Percentiles rank a stretch among this genome's conserved stretches.
Evolutionary conservation across 1,140 invertebrate species (phyloP).

Genomic region (Macrobrachium rosenbergii): DNA sequence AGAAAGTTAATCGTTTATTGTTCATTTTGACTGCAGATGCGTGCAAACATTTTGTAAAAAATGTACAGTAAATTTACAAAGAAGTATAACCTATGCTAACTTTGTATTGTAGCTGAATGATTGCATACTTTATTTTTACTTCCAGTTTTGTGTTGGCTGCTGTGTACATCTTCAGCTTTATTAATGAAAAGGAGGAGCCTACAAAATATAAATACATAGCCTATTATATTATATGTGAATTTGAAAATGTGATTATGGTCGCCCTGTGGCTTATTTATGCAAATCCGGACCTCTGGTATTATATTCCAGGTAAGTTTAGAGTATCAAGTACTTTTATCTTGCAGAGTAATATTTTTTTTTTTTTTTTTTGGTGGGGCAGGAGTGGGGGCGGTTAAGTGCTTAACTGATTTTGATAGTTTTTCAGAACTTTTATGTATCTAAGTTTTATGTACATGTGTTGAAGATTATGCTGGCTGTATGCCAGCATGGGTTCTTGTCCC

Average conservation of each 20-base stretch:
- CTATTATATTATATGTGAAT: constrained; percentile 69
- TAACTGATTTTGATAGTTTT: too few species aligned
- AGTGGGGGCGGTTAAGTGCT: too few species aligned
- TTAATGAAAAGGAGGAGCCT: constrained; percentile 71
- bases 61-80: background rate
- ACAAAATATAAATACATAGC: constrained; percentile 69
- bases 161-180: constrained; percentile 71
- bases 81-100: background rate
- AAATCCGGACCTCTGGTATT: constrained; percentile 39
- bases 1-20: too few species aligned
- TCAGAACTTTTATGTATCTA: too few species aligned
- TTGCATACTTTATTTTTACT: background rate
- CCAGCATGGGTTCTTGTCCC: too few species aligned
- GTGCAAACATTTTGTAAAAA: too few species aligned
- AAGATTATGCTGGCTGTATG: too few species aligned
- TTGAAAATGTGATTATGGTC: constrained; percentile 70
- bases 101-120: background rate
- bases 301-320: constrained; percentile 32
- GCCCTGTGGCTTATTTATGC: constrained; percentile 67
- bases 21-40: too few species aligned
- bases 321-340: too few species aligned
- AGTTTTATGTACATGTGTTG: too few species aligned
- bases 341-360: too few species aligned
- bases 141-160: constrained; percentile 68
- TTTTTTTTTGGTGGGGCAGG: too few species aligned